Evolutionary conservation across 53 echinoderm and acorn worm genomes (phyloP), one percentile per base, ranked within the genome.

Genomic region (Pentamera pediparva): DNA sequence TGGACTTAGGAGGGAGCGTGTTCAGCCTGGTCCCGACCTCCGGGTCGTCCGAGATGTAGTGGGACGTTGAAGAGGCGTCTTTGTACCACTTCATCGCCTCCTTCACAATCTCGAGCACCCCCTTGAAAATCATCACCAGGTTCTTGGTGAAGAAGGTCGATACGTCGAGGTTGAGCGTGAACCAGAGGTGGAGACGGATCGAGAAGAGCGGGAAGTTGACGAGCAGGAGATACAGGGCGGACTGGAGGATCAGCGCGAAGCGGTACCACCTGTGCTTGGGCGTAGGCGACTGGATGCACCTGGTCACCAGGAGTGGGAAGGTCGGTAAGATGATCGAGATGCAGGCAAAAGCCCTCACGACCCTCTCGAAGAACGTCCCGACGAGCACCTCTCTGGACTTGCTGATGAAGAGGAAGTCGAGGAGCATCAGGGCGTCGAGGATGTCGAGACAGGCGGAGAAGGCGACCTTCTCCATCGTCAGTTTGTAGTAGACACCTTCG

Each of bases 101-200:
- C 39, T 75, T 77, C 38, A 86, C 77, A 48, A 91, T 82, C 54
- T 91, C 91, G 4, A 84, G 37, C 34, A 45, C 22, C 19, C 81
- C 86, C 78, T 77, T 72, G 30, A 83, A 75, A 33, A 91, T 59
- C 39, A 73, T 79, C 75, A 91, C 84, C 31, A 91, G 59, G 62
- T 91, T 92, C 57, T 92, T 90, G 32, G 86, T 90, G 54, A 90
- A 71, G 37, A 90, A 90, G 4, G 86, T 90, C 0, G 91, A 86
- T 59, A 90, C 51, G 39, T 90, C 86, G 6, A 76, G 35, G 41
- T 90, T 86, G 49, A 73, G 72, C n/a, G 54, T 74, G 29, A 80
- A 62, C 91, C 91, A 90, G 27, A 90, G 56, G 41, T 69, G 61
- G 8, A 87, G 61, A 19, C 91, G 76, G 43, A 90, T 83, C 53